A percentile compares a stretch with the other conserved stretches of the same genome.
Evolutionary conservation across 2,113 vertebrate genomes (phyloP).

Genomic region (Hiodon tergisus): DNA sequence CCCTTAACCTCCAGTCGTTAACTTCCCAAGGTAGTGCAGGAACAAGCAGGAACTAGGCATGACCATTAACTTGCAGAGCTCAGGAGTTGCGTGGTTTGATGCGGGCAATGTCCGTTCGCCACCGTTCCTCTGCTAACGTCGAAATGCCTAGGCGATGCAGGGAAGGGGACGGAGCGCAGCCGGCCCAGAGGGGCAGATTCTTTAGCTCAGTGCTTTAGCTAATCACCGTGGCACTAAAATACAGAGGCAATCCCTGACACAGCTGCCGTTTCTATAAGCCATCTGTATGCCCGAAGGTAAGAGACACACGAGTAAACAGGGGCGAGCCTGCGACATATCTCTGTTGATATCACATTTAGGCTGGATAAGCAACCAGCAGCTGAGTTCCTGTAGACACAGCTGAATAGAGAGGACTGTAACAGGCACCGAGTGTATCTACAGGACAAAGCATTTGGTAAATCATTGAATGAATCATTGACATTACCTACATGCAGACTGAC

Average conservation of each 20-base stretch:
- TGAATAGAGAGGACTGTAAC: background rate
- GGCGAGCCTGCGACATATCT: background rate
- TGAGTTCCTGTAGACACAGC: background rate
- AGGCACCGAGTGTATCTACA: background rate
- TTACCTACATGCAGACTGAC: too few species aligned
- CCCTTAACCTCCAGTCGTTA: constrained; percentile 19
- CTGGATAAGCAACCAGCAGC: background rate
- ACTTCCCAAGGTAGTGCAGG: constrained; percentile 26
- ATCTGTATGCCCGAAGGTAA: background rate
- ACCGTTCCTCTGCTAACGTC: constrained; percentile 25
- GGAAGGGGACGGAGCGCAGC: constrained; percentile 15
- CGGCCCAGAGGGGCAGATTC: constrained; percentile 7
- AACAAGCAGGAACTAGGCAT: constrained; percentile 37
- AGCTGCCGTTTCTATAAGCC: background rate
- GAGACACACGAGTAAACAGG: background rate
- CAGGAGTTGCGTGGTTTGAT: constrained; percentile 24
- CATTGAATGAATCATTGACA: too few species aligned
- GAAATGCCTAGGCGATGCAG: constrained; percentile 20
- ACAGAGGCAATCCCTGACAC: constrained; percentile 11
- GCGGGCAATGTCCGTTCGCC: constrained; percentile 26
- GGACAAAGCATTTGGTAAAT: background rate
- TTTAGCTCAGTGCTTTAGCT: constrained; percentile 21
- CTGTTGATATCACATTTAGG: background rate
- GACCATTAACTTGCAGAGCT: constrained; percentile 40
- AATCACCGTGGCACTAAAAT: constrained; percentile 34